Evolutionary conservation across 2,888 invertebrate species (phyloP).

Genomic region (Julus scandinavius): DNA sequence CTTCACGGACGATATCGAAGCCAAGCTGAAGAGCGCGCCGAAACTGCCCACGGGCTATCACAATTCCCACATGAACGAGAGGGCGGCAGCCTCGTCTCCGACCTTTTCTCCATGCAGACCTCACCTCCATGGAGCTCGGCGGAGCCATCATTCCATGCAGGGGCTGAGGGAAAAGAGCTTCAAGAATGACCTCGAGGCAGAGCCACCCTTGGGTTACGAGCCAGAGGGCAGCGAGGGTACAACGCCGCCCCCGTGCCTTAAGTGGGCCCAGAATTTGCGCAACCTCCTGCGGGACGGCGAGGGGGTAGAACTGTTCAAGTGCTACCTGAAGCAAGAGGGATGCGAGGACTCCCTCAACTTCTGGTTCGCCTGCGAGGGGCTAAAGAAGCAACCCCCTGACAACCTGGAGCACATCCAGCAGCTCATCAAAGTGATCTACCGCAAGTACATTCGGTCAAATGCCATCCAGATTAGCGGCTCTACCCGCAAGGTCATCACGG

Average conservation of each 20-base stretch:
- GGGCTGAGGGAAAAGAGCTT: not conserved
- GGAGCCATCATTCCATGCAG: not conserved
- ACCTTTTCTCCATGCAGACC: slow-evolving; percentile 50
- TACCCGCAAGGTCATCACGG: slow-evolving; percentile 80
- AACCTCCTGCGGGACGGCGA: slow-evolving; percentile 87
- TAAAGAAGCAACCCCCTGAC: slow-evolving; percentile 72
- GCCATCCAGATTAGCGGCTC: slow-evolving; percentile 82
- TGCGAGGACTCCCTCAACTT: slow-evolving; percentile 69
- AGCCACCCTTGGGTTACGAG: slow-evolving; percentile 71
- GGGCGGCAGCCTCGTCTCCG: slow-evolving; percentile 30
- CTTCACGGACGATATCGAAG: slow-evolving; percentile 1
- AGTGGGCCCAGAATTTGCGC: slow-evolving; percentile 89
- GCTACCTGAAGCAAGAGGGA: slow-evolving; percentile 65
- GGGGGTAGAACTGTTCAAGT: slow-evolving; percentile 86
- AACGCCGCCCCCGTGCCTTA: slow-evolving; percentile 77
- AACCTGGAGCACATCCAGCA: slow-evolving; percentile 65
- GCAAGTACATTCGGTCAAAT: slow-evolving; percentile 76
- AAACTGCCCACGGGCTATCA: not conserved
- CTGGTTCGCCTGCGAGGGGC: slow-evolving; percentile 90
- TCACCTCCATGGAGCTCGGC: not conserved
- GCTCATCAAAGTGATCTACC: slow-evolving; percentile 77
- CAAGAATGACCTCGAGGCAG: slow-evolving; percentile 36
- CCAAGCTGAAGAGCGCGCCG: not conserved
- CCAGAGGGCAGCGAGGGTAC: slow-evolving; percentile 71
- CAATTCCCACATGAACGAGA: slow-evolving; percentile 13